Base-by-base conservation (phyloP, 1,140 invertebrate genomes). In the Trachymyrmex septentrionalis region DNA sequence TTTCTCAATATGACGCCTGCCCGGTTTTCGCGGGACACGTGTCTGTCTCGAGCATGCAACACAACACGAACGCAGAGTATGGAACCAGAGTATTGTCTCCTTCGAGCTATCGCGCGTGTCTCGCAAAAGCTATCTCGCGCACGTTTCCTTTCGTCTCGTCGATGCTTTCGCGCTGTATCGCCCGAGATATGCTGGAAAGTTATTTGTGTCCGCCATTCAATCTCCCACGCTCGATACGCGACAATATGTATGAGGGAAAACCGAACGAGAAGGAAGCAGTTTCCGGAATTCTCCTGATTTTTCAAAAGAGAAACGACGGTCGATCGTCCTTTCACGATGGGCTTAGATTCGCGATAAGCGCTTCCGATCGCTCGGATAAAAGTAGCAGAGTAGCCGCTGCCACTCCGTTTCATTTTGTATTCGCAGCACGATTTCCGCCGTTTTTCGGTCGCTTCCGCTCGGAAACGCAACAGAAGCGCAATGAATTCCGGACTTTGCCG, bases 381-480 rank as follows among this genome's bases (percentile, higher is more conserved):
- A 82, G 24, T 7, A 14, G 24, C 67, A 10, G 9, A 34, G 50
- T 55, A 34, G 30, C 24, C 64, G 48, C n/a, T 67, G 67, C 30
- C 16, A 10, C 50, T n/a, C 3, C 24, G 38, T 63, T 63, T 10
- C 55, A 48, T n/a, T 82, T 75, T 84, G 80, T 75, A 84, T 75
- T 84, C 80, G 34, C 24, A 2, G 27, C 38, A 57, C 38, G 7
- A 2, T 34, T 34, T 24, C 5, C 24, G 27, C 24, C 53, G 38
- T 84, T 84, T 84, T 61, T 84, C n/a, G 80, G 14, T n/a, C 80
- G n/a, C 57, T 84, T 84, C 80, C 69, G 67, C 21, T 82, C 12
- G 66, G 19, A 75, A 73, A 27, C 21, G 80, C 53, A 30, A 69
- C 34, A 50, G 53, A 81, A 81, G 66, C 21, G 16, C 53, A 24